These are phyloP conservation scores for Eufriesea mexicana DNA, from an alignment of 1,140 invertebrate genomes.

Conservation along the genomic window DNA sequence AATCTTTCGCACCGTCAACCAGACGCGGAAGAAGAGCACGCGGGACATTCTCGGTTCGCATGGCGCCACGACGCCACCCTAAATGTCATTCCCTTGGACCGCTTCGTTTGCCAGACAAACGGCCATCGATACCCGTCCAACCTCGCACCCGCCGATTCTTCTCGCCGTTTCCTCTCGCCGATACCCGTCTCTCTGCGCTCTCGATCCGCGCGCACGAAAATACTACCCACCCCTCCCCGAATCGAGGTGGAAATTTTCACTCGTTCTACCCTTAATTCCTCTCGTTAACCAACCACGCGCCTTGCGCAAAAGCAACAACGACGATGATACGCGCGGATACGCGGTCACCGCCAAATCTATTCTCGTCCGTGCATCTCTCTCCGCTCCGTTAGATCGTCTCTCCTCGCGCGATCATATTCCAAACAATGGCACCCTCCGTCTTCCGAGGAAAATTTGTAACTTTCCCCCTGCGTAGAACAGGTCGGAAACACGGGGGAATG, in stretches of 20 bases:
- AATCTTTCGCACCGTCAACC: slow-evolving; percentile 54
- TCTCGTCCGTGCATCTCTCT: not conserved
- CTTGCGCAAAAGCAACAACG: not conserved
- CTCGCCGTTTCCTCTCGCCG: no score
- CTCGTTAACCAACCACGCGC: not conserved
- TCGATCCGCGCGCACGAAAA: no score
- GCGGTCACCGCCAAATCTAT: slow-evolving; percentile 25
- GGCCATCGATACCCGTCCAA: not conserved
- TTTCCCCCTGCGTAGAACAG: no score
- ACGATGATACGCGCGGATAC: slow-evolving; percentile 8
- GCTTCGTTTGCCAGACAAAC: not conserved
- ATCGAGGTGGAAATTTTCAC: no score
- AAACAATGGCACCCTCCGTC: not conserved
- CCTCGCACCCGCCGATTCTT: not conserved
- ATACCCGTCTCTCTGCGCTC: not conserved
- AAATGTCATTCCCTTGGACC: slow-evolving; percentile 56
- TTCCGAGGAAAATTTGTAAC: not conserved
- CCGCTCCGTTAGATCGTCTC: no score
- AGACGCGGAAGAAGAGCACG: slow-evolving; percentile 48
- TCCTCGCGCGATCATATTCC: not conserved
- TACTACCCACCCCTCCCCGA: no score
- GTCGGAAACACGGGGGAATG: not conserved
- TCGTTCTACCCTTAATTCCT: not conserved
- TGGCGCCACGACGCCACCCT: slow-evolving; percentile 44
- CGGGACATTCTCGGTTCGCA: slow-evolving; percentile 14